phyloP scores from a whole-genome alignment of 2,113 vertebrate genomes.

The Charadrius vociferus region DNA sequence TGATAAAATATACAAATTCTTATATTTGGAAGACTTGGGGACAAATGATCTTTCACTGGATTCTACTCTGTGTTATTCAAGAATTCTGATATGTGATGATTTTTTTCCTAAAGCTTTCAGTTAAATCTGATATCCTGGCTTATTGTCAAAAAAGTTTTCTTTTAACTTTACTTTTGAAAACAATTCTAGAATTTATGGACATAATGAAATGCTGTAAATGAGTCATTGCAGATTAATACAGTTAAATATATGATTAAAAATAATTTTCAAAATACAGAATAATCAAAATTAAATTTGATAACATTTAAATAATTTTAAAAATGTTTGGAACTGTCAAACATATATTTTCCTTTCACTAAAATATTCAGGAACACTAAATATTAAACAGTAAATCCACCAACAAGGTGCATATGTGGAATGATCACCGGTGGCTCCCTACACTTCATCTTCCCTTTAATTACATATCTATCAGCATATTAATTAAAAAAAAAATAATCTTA shows the following conservation, averaged over 20 bases:
- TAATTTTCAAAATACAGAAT: not conserved
- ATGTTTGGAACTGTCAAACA: not conserved
- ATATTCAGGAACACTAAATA: not conserved
- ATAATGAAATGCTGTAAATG: not conserved
- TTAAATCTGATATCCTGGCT: not conserved
- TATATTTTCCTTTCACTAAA: not conserved
- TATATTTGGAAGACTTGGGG: not conserved
- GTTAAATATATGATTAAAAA: not conserved
- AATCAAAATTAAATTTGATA: not conserved
- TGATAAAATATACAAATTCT: not conserved
- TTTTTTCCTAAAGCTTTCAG: not conserved
- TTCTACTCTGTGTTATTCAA: not conserved
- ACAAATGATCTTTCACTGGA: not conserved
- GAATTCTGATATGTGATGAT: not conserved
- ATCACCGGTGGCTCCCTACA: not conserved
- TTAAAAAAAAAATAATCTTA: not conserved
- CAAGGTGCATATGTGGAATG: rapidly evolving
- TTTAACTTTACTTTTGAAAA: not conserved
- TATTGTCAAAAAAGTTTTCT: not conserved
- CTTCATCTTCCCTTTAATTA: not conserved
- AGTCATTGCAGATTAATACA: not conserved
- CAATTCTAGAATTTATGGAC: not conserved
- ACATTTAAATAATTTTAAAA: not conserved
- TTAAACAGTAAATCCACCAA: not conserved
- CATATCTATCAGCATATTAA: not conserved